Percentiles rank a stretch among this genome's conserved stretches.
Evolutionary conservation across 1,140 invertebrate genomes (phyloP).

Genomic region (Sesamia nonagrioides): DNA sequence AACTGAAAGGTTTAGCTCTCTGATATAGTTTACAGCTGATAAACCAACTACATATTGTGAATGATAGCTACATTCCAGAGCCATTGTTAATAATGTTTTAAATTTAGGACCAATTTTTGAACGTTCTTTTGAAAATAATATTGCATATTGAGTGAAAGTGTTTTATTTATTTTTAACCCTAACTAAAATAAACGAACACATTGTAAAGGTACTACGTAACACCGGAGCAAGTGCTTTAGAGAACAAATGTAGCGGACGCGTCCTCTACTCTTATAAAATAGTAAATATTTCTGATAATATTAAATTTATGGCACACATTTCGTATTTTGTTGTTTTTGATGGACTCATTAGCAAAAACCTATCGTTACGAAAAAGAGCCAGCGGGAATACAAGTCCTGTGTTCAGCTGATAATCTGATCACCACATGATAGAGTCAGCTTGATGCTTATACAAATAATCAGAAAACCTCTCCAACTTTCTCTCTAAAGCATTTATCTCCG

Average conservation of each 20-base stretch:
- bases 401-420: constrained; percentile 54
- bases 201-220: background rate
- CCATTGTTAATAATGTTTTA: constrained; percentile 87
- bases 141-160: constrained; percentile 80
- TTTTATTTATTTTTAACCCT: constrained; percentile 61
- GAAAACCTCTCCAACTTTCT: constrained; percentile 85
- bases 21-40: constrained; percentile 65
- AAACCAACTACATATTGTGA: constrained; percentile 70
- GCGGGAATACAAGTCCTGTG: background rate
- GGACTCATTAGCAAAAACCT: constrained; percentile 12
- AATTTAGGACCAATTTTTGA: constrained; percentile 87
- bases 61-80: constrained; percentile 85
- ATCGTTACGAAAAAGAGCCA: constrained; percentile 13
- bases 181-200: constrained; percentile 22
- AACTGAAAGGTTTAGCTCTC: constrained; percentile 70
- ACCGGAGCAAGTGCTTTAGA: constrained; percentile 63
- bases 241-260: constrained; percentile 19
- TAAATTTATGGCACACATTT: constrained; percentile 51
- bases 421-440: constrained; percentile 87
- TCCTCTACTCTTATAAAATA: constrained; percentile 13
- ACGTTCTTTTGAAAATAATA: constrained; percentile 87
- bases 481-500: constrained; percentile 87
- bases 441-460: constrained; percentile 82
- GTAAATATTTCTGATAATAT: constrained; percentile 22
- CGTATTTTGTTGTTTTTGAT: constrained; percentile 27